Evolutionary conservation across 1,140 invertebrate genomes (phyloP), one percentile per base, ranked within the genome.

Genomic region (Anagrus nilaparvatae): DNA sequence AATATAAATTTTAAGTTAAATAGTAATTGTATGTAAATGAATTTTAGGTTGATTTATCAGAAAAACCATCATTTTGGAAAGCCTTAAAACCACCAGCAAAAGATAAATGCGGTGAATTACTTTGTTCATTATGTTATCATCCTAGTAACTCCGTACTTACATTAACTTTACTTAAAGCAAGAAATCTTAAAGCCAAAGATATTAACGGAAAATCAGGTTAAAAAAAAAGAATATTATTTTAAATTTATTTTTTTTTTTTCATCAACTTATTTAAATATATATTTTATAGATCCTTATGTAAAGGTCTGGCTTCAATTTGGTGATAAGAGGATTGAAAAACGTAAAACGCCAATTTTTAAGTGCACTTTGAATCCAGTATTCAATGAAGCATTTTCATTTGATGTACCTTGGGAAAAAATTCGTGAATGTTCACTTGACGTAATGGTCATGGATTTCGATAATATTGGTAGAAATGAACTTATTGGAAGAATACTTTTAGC

Each of bases 261-360:
- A 14, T 14, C 30, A 6, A 6, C 24, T 27, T 27, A 12, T 27
- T 12, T 27, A 12, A 6, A n/a, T n/a, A n/a, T n/a, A n/a, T n/a
- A n/a, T n/a, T 45, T 73, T 72, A 32, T 69, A 93, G 91, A 96
- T 84, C 90, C 91, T 0, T 96, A 95, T 60, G 90, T 94, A 1
- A 96, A 95, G 63, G 87, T 95, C 5, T 96, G 91, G 91, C 76
- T 95, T 3, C 88, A 94, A 52, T 92, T 94, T 59, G 87, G 88
- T 9, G 91, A 94, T 49, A 93, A 94, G 52, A 77, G 87, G 43
- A 83, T 95, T 46, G 91, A 95, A 63, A 96, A 96, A 60, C 82
- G 87, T 60, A 96, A 95, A 71, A 95, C 90, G n/a, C 83, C 86
- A 20, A 87, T 95, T 52, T 93, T 91, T 65, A 93, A 91, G 56